Conservation (phyloP, 2,888 invertebrate species). For the Drosophila cyrtoloma region DNA sequence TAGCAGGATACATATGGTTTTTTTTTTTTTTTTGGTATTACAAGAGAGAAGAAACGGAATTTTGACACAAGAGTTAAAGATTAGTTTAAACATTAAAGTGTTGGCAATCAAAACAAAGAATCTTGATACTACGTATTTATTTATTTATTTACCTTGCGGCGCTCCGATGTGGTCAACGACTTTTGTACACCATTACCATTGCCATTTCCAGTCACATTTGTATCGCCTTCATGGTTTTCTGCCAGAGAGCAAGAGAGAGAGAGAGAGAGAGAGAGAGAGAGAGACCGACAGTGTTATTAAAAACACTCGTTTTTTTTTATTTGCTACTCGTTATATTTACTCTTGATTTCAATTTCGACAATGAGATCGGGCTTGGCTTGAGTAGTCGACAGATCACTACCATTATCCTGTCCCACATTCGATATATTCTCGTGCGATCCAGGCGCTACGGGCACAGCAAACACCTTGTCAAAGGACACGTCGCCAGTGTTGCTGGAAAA, state of each 20-base stretch:
- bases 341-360: conserved; percentile 86
- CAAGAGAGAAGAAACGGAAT: conserved; percentile 43
- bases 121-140: not conserved
- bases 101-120: conserved; percentile 4
- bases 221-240: conserved; percentile 60
- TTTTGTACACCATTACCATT: conserved; percentile 87
- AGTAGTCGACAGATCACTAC: conserved; percentile 37
- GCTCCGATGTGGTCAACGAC: conserved; percentile 92
- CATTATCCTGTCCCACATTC: conserved; percentile 59
- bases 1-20: conserved; percentile 27
- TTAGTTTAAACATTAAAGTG: conserved; percentile 37
- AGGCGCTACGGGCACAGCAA: conserved; percentile 92
- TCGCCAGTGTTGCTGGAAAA: conserved; percentile 92
- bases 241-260: not conserved
- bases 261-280: not conserved
- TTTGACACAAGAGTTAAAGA: conserved; percentile 60
- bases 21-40: conserved; percentile 19
- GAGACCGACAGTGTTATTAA: not conserved
- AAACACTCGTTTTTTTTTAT: not conserved
- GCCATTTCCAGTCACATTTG: conserved; percentile 42
- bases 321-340: conserved; percentile 81
- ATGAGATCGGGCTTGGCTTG: conserved; percentile 82
- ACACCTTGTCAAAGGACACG: conserved; percentile 93
- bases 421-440: conserved; percentile 85
- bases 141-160: conserved; percentile 87